A percentile compares a stretch with the other conserved stretches of the same genome.
Evolutionary conservation across 2,113 vertebrate species (phyloP).

Genomic region (Apaloderma vittatum): DNA sequence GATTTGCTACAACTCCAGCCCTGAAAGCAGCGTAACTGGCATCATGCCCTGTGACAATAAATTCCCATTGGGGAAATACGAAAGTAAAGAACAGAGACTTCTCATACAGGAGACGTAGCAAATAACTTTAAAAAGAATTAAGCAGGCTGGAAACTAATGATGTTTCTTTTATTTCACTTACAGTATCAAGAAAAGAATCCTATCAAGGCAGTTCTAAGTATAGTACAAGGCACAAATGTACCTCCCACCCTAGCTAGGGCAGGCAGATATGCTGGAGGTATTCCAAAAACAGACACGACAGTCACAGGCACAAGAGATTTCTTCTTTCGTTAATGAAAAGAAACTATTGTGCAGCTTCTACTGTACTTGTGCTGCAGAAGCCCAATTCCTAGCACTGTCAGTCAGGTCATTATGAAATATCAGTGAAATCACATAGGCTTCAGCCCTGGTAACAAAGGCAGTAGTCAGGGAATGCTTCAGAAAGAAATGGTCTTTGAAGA

Average conservation of each 20-base stretch:
- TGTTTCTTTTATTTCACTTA: conserved; percentile 13
- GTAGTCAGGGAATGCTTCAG: not conserved
- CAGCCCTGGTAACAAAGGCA: not conserved
- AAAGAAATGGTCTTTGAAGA: not conserved
- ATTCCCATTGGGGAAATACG: not conserved
- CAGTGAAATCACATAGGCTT: conserved; percentile 57
- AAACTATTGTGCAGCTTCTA: conserved; percentile 60
- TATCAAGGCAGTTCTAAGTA: conserved; percentile 26
- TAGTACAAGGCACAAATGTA: conserved; percentile 19
- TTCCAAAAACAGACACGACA: conserved; percentile 38
- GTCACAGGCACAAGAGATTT: conserved; percentile 69
- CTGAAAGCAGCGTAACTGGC: not conserved
- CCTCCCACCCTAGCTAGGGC: not conserved
- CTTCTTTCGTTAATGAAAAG: conserved; percentile 70
- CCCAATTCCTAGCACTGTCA: conserved; percentile 62
- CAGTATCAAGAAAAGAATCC: not conserved
- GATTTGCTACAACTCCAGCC: not conserved
- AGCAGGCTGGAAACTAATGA: not conserved
- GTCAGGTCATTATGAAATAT: conserved; percentile 22
- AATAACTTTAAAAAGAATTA: not conserved
- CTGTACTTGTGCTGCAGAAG: conserved; percentile 47
- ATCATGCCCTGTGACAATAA: not conserved
- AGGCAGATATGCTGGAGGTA: conserved; percentile 27
- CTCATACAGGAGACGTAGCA: not conserved
- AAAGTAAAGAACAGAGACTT: not conserved